Evolutionary conservation across 2,888 invertebrate species (phyloP), one percentile per base, ranked within the genome.

Genomic region (Oegoconia quadripuncta): DNA sequence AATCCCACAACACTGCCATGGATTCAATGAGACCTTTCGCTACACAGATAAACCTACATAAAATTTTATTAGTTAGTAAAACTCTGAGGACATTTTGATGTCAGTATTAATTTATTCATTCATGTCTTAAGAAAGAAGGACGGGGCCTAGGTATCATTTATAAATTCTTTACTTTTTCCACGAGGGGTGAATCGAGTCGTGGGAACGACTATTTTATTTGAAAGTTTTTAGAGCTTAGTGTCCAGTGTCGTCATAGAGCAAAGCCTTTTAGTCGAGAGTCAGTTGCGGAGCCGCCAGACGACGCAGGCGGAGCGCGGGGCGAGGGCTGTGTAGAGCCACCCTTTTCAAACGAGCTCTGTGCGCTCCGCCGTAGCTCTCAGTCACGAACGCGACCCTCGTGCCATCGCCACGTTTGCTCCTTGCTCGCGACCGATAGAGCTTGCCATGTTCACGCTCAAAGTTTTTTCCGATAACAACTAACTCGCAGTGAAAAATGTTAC

Each of bases 391-490:
- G 60, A 50, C 42, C 51, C 48, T 42, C 49, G 59, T 54, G 55
- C 33, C 39, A 37, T 30, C 12, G 36, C 34, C 49, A 46, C 63
- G 40, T 27, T 15, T 37, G 22, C 36, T 31, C 27, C 44, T 37
- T 37, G 44, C 31, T 28, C 33, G 27, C 34, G 40, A 47, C 54
- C 59, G 56, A 54, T n/a, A n/a, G n/a, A 62, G 20, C 60, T 58
- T 66, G 70, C 65, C 48, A 76, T 75, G 74, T 57, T 59, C 64
- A 59, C 76, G 73, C 54, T 59, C 53, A 75, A 78, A 78, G 63
- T 78, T 77, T 76, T 60, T 64, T 50, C 53, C 55, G 44, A 59
- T 51, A 39, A 48, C 29, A 52, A 49, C 61, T 58, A 64, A 60
- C 51, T 54, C 50, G 48, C 41, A 42, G 61, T 64, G 59, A 55